These are phyloP conservation scores for Cetonia aurata DNA, from an alignment of 2,888 invertebrate genomes.

Conservation along the genomic window DNA sequence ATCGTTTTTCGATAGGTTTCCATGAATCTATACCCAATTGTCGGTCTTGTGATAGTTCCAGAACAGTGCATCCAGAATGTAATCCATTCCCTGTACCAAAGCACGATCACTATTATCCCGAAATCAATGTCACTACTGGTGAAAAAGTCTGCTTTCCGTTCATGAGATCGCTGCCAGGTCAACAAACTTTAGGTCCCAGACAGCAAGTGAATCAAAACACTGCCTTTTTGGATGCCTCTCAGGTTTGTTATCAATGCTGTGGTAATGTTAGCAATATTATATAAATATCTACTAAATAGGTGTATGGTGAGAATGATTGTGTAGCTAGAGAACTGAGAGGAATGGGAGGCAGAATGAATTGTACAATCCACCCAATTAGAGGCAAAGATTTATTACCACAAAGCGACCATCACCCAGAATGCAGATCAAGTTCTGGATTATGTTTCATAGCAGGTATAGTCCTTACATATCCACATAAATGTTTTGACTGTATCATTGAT, in stretches of 20 bases:
- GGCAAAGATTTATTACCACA: constrained; percentile 86
- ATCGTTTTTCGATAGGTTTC: constrained; percentile 71
- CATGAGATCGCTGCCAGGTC: constrained; percentile 93
- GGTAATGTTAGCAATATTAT: not conserved
- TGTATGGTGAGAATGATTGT: constrained; percentile 93
- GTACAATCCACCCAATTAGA: constrained; percentile 79
- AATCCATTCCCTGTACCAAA: constrained; percentile 91
- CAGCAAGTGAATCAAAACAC: constrained; percentile 96
- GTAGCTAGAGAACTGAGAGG: constrained; percentile 82
- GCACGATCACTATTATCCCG: constrained; percentile 91
- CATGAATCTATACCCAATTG: constrained; percentile 92
- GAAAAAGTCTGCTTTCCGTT: constrained; percentile 92
- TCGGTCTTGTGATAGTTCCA: constrained; percentile 86
- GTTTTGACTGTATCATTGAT: not conserved
- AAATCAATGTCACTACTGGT: constrained; percentile 86
- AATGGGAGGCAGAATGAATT: constrained; percentile 85
- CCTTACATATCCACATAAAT: not conserved
- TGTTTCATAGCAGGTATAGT: constrained; percentile 86
- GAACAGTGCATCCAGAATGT: constrained; percentile 93
- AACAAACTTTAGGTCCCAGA: constrained; percentile 87
- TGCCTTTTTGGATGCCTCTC: constrained; percentile 88
- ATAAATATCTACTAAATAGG: constrained; percentile 41
- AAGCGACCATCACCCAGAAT: constrained; percentile 85
- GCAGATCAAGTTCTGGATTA: constrained; percentile 85
- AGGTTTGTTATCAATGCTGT: constrained; percentile 58